Evolutionary conservation across 2,797 vertebrate genomes (phyloP), one percentile per base, ranked within the genome.

Genomic region (Gambelia wislizenii): DNA sequence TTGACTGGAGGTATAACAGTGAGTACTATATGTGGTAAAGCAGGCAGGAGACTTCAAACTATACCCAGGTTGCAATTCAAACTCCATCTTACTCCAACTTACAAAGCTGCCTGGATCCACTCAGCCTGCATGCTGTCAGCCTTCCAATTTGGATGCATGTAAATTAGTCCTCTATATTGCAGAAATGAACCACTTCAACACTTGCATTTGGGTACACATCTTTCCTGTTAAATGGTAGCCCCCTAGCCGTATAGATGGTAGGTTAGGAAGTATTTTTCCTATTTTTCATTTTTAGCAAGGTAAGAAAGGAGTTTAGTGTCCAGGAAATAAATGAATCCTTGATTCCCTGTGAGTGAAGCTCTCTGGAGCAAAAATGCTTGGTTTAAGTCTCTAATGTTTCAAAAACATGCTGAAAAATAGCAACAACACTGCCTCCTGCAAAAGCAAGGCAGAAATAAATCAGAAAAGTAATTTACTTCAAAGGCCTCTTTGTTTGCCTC

Each of bases 391-490:
- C 91, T 86, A 94, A 88, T 91, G 93, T 93, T 95, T 92, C 93
- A 92, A 93, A 67, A 93, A 90, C 85, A 86, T 3, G 80, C 90
- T 94, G 93, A 96, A 95, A 95, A 96, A 94, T 93, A 92, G 87
- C 93, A 94, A 94, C 56, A 92, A 85, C 0, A 0, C 89, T 95
- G 86, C 89, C 85, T 95, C 91, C 93, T 95, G 92, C 91, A 91
- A 91, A 91, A 90, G 87, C 1, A 2, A 94, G 91, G 92, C 92
- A 93, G 91, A 94, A 95, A 95, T 95, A 95, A 95, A 95, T 95
- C 92, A 91, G 92, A 82, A 75, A 84, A 93, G 91, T 91, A 94
- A 94, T 95, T 95, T 95, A 93, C 92, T 93, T 95, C 93, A 96
- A 92, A 95, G 91, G 85, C 91, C 93, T 95, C 72, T 88, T 0